These are phyloP conservation scores for Squalus acanthias DNA, from an alignment of 2,797 vertebrate species.

Conservation along the genomic window DNA sequence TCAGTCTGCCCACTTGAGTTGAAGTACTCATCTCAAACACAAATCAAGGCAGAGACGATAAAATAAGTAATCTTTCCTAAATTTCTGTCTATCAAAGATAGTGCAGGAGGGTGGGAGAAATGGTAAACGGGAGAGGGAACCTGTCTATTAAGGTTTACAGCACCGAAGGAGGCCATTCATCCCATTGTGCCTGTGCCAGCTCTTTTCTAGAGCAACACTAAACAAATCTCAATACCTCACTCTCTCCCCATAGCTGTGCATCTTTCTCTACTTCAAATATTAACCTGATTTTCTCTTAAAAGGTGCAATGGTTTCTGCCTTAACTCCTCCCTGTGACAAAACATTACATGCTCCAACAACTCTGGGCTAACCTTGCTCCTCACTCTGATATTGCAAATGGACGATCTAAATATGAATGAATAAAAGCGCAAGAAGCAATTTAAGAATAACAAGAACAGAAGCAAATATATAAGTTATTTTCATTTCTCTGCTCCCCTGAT, in stretches of 20 bases:
- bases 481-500: not conserved
- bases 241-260: not conserved
- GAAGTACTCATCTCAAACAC: not conserved
- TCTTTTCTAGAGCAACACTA: not conserved
- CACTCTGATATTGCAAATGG: not conserved
- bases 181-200: not conserved
- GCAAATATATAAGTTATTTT: not conserved
- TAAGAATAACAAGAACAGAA: not conserved
- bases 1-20: not conserved
- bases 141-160: not conserved
- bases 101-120: not conserved
- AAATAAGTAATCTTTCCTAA: not conserved
- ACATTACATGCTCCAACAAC: no score
- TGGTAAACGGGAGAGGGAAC: not conserved
- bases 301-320: not conserved
- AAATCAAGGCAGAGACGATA: not conserved
- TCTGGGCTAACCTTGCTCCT: not conserved
- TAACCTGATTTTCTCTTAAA: not conserved
- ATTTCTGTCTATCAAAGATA: no score
- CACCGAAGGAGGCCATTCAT: not conserved
- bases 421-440: not conserved
- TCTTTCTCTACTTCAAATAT: not conserved
- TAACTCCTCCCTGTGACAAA: no score
- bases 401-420: not conserved
- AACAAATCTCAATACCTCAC: not conserved